phyloP scores from a whole-genome alignment of 2,888 invertebrate genomes.

The Drosophila rellima region DNA sequence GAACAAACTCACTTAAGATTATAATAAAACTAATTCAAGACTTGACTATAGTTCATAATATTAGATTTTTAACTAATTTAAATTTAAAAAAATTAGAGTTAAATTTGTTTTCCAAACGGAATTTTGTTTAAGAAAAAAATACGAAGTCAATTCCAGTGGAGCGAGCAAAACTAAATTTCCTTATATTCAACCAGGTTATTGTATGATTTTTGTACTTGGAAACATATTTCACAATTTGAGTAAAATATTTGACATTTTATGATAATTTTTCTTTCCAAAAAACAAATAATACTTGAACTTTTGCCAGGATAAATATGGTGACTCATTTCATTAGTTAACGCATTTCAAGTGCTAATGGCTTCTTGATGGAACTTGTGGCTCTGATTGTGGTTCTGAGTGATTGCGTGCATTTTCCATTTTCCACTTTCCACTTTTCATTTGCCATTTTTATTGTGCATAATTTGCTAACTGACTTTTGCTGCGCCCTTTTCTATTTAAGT shows the following conservation, averaged over 20 bases:
- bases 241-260: neutral
- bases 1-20: no score
- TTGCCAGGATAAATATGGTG: neutral
- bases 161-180: no score
- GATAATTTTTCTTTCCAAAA: neutral
- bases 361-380: conserved; percentile 2
- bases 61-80: no score
- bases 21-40: no score
- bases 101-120: no score
- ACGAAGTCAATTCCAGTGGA: no score
- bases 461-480: conserved; percentile 17
- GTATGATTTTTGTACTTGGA: neutral
- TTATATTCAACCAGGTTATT: no score
- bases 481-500: conserved; percentile 11
- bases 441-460: conserved; percentile 15
- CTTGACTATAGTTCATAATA: no score
- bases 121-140: no score
- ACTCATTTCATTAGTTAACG: conserved; percentile 2
- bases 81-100: no score
- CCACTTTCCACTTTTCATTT: conserved; percentile 4
- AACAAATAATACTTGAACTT: neutral
- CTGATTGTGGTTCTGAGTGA: conserved; percentile 12
- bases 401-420: conserved; percentile 16
- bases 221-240: neutral
- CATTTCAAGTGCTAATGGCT: conserved; percentile 5